Conservation (phyloP, 2,797 vertebrate species). For the Anniella stebbinsi region DNA sequence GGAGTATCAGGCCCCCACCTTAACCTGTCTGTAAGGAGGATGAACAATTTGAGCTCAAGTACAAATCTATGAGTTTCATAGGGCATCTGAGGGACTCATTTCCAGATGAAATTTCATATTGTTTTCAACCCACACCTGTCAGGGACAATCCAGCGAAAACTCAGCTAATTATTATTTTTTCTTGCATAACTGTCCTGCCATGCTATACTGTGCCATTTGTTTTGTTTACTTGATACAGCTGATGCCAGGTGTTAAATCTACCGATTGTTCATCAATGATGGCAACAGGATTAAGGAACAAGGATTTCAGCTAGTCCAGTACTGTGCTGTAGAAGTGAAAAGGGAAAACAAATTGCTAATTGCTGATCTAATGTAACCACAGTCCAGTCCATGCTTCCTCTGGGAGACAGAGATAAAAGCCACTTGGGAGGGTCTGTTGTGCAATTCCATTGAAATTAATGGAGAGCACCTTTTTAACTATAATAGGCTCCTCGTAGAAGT, state of each 20-base stretch:
- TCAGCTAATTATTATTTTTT: slow-evolving; percentile 12
- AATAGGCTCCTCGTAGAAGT: not conserved
- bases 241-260: not conserved
- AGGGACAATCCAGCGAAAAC: not conserved
- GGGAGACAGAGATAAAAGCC: not conserved
- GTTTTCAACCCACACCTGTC: not conserved
- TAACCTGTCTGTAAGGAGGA: not conserved
- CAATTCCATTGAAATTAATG: not conserved
- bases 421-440: not conserved
- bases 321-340: not conserved
- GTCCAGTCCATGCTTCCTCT: not conserved
- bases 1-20: too few relatives aligned
- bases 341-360: not conserved
- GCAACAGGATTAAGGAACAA: not conserved
- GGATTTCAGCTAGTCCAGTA: not conserved
- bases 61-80: not conserved
- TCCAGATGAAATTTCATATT: not conserved
- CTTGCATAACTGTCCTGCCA: not conserved
- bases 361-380: not conserved
- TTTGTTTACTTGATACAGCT: not conserved
- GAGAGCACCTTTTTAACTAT: not conserved
- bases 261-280: not conserved
- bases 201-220: not conserved
- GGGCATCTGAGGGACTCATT: not conserved
- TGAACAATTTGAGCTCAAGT: not conserved